Evolutionary conservation across 1,140 invertebrate species (phyloP).

Genomic region (Drosophila bocqueti): DNA sequence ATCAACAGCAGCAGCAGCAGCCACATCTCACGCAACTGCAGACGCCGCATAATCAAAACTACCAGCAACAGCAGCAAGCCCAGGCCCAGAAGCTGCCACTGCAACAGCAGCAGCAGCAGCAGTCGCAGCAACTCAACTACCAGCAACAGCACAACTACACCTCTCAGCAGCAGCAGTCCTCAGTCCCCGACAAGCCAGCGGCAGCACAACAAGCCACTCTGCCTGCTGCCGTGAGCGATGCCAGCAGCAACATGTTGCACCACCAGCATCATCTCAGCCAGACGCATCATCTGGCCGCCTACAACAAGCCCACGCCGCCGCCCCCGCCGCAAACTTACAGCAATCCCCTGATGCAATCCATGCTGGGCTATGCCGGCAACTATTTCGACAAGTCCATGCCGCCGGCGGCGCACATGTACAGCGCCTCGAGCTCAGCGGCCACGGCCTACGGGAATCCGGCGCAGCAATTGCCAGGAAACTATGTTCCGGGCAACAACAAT

Average conservation of each 20-base stretch:
- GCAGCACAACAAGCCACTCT: conserved; percentile 37
- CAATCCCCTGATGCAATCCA: conserved; percentile 76
- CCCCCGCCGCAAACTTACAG: conserved; percentile 76
- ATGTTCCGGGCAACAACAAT: conserved; percentile 61
- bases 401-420: conserved; percentile 83
- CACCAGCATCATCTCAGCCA: conserved; percentile 79
- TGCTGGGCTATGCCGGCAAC: conserved; percentile 66
- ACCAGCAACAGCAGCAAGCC: conserved; percentile 60
- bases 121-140: conserved; percentile 41
- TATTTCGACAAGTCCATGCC: conserved; percentile 83
- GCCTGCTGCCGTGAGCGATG: conserved; percentile 23
- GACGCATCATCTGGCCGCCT: conserved; percentile 76
- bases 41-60: conserved; percentile 58
- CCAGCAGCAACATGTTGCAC: conserved; percentile 63
- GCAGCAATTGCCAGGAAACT: conserved; percentile 76
- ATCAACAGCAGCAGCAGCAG: conserved; percentile 45
- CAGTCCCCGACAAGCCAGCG: conserved; percentile 46
- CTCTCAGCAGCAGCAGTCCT: conserved; percentile 54
- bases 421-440: conserved; percentile 54
- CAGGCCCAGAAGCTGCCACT: conserved; percentile 45
- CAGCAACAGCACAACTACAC: conserved; percentile 47
- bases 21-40: conserved; percentile 67
- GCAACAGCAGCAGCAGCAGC: conserved; percentile 59
- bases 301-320: conserved; percentile 76
- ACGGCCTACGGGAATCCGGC: conserved; percentile 71